Evolutionary conservation across 2,888 invertebrate species (phyloP).

Genomic region (Drosophila acutilabella): DNA sequence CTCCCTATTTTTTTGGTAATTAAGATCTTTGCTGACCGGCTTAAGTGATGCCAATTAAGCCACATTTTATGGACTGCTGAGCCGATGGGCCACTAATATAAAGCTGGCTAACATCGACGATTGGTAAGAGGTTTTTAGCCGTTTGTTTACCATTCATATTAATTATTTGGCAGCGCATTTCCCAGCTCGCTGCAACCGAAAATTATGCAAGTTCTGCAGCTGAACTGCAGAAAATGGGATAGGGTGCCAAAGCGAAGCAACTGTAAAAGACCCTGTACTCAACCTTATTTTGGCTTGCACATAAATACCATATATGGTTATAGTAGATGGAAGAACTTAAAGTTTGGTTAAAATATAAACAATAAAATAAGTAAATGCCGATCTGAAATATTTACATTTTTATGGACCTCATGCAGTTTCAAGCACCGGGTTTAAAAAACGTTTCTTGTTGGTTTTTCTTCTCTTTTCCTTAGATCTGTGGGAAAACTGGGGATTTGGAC

Average conservation of each 20-base stretch:
- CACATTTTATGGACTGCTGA: constrained; percentile 57
- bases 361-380: too few relatives aligned
- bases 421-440: constrained; percentile 6
- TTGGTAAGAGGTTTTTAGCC: constrained; percentile 12
- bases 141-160: constrained; percentile 30
- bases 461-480: constrained; percentile 35
- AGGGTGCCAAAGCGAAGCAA: too few relatives aligned
- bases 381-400: too few relatives aligned
- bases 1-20: constrained; percentile 53
- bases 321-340: too few relatives aligned
- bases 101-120: neutral
- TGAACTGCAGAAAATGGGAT: constrained; percentile 20
- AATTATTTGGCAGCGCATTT: constrained; percentile 36
- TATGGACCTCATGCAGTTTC: too few relatives aligned
- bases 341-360: too few relatives aligned
- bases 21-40: constrained; percentile 61
- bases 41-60: constrained; percentile 77
- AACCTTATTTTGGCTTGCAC: too few relatives aligned
- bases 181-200: constrained; percentile 19
- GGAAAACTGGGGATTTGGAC: constrained; percentile 42
- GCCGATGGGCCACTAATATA: constrained; percentile 4
- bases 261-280: too few relatives aligned
- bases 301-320: too few relatives aligned
- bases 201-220: constrained; percentile 69
- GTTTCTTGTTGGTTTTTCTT: constrained; percentile 40